These are phyloP conservation scores for Helicolenus hilgendorfi DNA, from an alignment of 2,797 vertebrate species.

Conservation along the genomic window DNA sequence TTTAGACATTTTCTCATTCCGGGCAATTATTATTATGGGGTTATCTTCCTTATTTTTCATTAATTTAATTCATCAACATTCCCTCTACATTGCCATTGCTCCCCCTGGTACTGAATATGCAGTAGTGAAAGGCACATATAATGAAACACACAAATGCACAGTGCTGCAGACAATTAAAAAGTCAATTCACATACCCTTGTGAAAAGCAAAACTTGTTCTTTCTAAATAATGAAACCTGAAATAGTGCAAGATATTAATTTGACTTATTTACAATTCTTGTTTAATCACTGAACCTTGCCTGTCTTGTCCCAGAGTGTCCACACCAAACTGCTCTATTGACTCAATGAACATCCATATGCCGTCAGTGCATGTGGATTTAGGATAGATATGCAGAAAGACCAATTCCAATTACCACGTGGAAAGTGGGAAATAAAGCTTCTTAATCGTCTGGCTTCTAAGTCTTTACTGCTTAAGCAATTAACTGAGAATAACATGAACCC, in stretches of 20 bases:
- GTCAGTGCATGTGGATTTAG: not conserved
- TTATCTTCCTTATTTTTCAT: not conserved
- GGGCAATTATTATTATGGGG: not conserved
- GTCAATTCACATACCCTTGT: not conserved
- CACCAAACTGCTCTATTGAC: not conserved
- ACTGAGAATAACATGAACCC: conserved; percentile 15
- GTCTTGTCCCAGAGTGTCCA: not conserved
- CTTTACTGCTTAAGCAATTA: not conserved
- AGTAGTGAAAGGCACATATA: not conserved
- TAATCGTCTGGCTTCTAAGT: conserved; percentile 4
- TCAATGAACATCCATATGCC: not conserved
- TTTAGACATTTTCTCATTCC: not conserved
- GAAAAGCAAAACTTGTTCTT: not conserved
- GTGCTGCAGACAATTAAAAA: not conserved
- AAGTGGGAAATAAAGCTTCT: conserved; percentile 2
- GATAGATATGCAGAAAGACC: not conserved
- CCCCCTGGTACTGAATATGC: not conserved
- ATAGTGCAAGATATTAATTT: not conserved
- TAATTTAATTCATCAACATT: conserved; percentile 7
- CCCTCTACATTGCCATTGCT: not conserved
- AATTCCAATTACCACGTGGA: conserved; percentile 2
- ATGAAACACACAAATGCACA: not conserved
- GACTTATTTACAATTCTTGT: not conserved
- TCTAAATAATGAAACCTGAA: not conserved
- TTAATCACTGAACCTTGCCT: not conserved